Percentiles rank a stretch among this genome's conserved stretches.
phyloP scores from a whole-genome alignment of 2,888 invertebrate species.

The Aradus depressus region DNA sequence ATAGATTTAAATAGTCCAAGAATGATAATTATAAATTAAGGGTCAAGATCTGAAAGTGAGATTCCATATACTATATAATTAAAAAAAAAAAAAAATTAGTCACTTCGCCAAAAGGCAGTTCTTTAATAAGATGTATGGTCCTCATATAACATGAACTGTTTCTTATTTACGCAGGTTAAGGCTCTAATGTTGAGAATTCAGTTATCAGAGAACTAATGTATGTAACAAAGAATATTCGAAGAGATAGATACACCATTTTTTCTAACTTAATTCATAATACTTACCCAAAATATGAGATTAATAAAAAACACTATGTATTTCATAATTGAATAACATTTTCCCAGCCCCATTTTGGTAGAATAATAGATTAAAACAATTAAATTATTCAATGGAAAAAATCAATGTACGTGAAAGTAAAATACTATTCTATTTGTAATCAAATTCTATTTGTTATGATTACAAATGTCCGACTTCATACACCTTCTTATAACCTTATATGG shows the following conservation, averaged over 20 bases:
- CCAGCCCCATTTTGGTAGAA: constrained; percentile 48
- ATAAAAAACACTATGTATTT: constrained; percentile 60
- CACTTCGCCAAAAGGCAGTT: background rate
- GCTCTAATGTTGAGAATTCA: too few relatives aligned
- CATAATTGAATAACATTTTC: constrained; percentile 57
- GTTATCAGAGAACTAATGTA: background rate
- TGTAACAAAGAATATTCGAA: background rate
- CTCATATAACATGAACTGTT: too few relatives aligned
- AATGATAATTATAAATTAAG: too few relatives aligned
- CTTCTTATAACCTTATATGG: too few relatives aligned
- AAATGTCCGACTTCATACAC: constrained; percentile 6
- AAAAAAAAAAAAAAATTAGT: constrained; percentile 33
- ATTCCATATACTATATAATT: too few relatives aligned
- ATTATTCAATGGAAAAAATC: background rate
- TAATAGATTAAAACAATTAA: background rate
- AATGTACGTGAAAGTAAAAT: background rate
- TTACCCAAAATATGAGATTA: constrained; percentile 64
- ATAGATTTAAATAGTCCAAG: too few relatives aligned
- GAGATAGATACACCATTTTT: background rate
- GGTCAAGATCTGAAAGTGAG: too few relatives aligned
- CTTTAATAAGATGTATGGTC: too few relatives aligned
- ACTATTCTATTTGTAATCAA: background rate
- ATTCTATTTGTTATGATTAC: constrained; percentile 1
- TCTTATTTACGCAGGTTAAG: too few relatives aligned
- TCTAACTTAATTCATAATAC: constrained; percentile 33